Percentiles rank a stretch among this genome's conserved stretches.
These are phyloP conservation scores for Calephelis nemesis DNA, from an alignment of 1,140 invertebrate genomes.

Conservation along the genomic window DNA sequence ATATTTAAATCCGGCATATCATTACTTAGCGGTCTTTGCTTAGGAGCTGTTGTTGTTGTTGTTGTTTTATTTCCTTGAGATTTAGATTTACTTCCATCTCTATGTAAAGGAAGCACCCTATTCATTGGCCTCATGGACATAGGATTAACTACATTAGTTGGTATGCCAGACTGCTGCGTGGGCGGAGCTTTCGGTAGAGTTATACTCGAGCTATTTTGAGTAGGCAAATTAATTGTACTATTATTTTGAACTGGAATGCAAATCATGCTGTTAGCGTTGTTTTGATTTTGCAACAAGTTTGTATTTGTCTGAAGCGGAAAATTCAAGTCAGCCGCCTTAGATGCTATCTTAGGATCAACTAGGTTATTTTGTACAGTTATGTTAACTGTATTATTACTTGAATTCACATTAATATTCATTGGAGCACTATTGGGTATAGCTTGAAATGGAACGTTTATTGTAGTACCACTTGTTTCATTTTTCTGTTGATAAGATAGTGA, in stretches of 20 bases:
- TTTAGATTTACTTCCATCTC: conserved; percentile 72
- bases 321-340: conserved; percentile 67
- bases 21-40: conserved; percentile 66
- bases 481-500: conserved; percentile 66
- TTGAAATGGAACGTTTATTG: conserved; percentile 74
- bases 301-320: conserved; percentile 64
- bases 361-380: conserved; percentile 74
- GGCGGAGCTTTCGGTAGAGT: conserved; percentile 81
- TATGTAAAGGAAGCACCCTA: conserved; percentile 86
- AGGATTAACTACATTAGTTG: conserved; percentile 84
- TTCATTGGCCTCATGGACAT: conserved; percentile 85
- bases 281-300: conserved; percentile 64
- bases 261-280: conserved; percentile 61
- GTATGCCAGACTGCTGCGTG: conserved; percentile 81
- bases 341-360: conserved; percentile 72
- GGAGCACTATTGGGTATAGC: conserved; percentile 73
- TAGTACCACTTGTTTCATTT: conserved; percentile 59
- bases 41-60: conserved; percentile 37
- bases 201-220: conserved; percentile 78
- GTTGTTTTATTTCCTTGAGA: conserved; percentile 47
- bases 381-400: conserved; percentile 73
- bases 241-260: conserved; percentile 68
- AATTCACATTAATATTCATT: conserved; percentile 76
- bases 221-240: conserved; percentile 70
- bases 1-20: conserved; percentile 77